Evolutionary conservation across 2,113 vertebrate genomes (phyloP).

Genomic region (Rhynchomys soricoides): DNA sequence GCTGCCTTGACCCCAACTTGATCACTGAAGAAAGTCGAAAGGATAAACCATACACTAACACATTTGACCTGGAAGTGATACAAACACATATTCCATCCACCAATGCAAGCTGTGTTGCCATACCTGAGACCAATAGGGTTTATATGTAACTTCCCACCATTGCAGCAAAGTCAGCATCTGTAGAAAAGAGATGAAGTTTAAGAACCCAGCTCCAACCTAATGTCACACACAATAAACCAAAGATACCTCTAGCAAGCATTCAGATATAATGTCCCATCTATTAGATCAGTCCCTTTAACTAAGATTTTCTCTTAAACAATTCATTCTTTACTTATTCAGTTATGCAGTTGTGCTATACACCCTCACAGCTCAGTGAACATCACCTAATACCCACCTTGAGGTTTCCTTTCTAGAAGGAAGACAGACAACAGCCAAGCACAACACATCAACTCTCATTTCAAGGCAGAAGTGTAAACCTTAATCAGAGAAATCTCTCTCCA

Average conservation of each 20-base stretch:
- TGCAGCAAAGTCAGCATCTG: not conserved
- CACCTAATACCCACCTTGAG: not conserved
- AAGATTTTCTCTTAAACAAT: not conserved
- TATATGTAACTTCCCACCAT: fast-evolving
- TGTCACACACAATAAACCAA: not conserved
- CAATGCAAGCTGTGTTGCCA: not conserved
- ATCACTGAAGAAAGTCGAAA: not conserved
- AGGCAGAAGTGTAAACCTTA: not conserved
- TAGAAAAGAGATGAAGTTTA: fast-evolving
- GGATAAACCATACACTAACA: not conserved
- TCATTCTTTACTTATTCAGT: not conserved
- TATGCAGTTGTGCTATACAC: too few species aligned
- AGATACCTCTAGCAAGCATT: not conserved
- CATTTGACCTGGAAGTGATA: not conserved
- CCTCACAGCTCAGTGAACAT: too few species aligned
- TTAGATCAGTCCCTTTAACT: not conserved
- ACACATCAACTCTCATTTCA: not conserved
- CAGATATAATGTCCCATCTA: not conserved
- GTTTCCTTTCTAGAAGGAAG: not conserved
- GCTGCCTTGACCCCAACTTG: not conserved
- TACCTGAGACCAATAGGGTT: not conserved
- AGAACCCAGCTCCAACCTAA: not conserved
- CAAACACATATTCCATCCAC: not conserved
- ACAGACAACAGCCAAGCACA: not conserved
- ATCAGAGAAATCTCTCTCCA: not conserved